Percentiles rank a stretch among this genome's conserved stretches.
These are phyloP conservation scores for Calephelis virginiensis DNA, from an alignment of 1,140 invertebrate species.

Conservation along the genomic window DNA sequence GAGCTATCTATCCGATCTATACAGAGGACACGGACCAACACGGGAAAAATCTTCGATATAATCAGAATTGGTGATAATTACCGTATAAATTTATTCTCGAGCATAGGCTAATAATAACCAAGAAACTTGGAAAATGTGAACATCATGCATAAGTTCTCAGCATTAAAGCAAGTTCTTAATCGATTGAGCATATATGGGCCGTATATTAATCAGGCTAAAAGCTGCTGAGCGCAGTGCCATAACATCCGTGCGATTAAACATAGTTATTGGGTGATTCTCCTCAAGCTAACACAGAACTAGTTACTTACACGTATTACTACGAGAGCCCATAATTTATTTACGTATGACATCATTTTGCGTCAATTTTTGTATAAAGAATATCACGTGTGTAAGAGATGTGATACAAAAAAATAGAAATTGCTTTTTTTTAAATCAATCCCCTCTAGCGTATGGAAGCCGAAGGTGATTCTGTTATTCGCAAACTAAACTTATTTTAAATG, in stretches of 20 bases:
- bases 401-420: too few relatives aligned
- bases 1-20: too few relatives aligned
- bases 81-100: background rate
- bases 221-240: conserved; percentile 25
- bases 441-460: too few relatives aligned
- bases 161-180: conserved; percentile 11
- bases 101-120: background rate
- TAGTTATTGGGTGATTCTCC: conserved; percentile 22
- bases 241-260: conserved; percentile 29
- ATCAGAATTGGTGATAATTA: too few relatives aligned
- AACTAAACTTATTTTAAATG: too few relatives aligned
- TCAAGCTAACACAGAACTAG: conserved; percentile 2
- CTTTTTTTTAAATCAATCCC: too few relatives aligned
- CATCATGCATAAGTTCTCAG: background rate
- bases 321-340: background rate
- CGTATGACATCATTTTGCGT: too few relatives aligned
- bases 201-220: conserved; percentile 33
- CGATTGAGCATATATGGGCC: conserved; percentile 26
- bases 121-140: background rate
- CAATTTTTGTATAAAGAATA: too few relatives aligned
- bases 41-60: too few relatives aligned
- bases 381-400: too few relatives aligned
- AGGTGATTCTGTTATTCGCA: too few relatives aligned
- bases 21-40: too few relatives aligned
- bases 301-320: background rate